Base-by-base conservation (phyloP, 2,888 invertebrate species). In the Patella ulyssiponensis region DNA sequence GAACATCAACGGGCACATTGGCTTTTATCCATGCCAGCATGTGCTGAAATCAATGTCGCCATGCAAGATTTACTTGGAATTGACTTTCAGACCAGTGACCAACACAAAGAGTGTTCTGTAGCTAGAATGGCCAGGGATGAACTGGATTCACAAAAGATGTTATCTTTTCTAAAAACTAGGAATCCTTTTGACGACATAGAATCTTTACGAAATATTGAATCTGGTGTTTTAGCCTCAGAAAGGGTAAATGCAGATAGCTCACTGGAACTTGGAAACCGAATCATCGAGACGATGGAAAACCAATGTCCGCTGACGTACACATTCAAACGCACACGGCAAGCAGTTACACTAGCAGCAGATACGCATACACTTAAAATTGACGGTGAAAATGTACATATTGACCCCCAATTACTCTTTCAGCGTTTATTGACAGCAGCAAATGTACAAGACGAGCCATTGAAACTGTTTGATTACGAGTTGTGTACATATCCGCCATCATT, bases 21-120 rank as follows among this genome's bases (percentile, higher is more conserved):
- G 86, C 27, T 83, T 11, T 70, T 84, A 7, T 80, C 84, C 1
- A 79, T 82, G 80, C 85, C 83, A 69, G 78, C 80, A 15, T 79
- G 78, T 73, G 73, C 83, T 17, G 77, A 82, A 14, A 69, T 82
- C 9, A 82, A 80, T 75, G 17, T 74, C 56, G 81, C 78, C 1
- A 81, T 84, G 83, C 82, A 82, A 69, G 72, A 76, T 17, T 73
- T 79, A 14, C 77, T 75, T 58, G 73, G 44, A 44, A 51, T 20
- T 15, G 33, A 51, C 11, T 80, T 70, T 70, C 52, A 53, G 27
- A 77, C 77, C 7, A 83, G 80, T 77, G 79, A 82, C 3, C 81
- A 83, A 54, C 82, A 81, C 44, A 78, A 77, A 72, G 78, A 81
- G 17, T 9, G 15, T n/a, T 56, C 71, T 12, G 15, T 17, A 11